Evolutionary conservation across 1,140 invertebrate species (phyloP).

Genomic region (Drosophila rhopaloa): DNA sequence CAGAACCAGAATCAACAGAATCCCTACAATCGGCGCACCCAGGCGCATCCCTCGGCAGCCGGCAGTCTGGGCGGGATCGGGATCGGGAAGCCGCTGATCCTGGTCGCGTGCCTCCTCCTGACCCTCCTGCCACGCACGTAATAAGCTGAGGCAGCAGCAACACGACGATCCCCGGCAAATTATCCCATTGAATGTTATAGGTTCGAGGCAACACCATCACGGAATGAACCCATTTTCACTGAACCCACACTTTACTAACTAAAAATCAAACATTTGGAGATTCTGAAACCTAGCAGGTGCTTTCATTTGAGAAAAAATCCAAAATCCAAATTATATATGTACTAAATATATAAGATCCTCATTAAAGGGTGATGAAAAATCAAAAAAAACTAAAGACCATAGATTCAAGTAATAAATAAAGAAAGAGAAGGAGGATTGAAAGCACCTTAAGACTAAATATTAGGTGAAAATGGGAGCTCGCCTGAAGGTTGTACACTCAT

Average conservation of each 20-base stretch:
- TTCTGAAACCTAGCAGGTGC: not conserved
- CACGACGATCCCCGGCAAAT: slow-evolving; percentile 6
- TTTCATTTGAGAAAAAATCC: not conserved
- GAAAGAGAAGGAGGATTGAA: not conserved
- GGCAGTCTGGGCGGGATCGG: slow-evolving; percentile 4
- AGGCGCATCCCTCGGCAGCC: slow-evolving; percentile 75
- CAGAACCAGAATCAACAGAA: slow-evolving; percentile 81
- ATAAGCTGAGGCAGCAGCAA: slow-evolving; percentile 28
- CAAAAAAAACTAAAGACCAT: not conserved
- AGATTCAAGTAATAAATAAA: not conserved
- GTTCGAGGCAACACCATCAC: not conserved
- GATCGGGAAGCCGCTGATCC: not conserved
- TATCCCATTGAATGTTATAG: not conserved
- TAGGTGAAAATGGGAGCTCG: slow-evolving; percentile 2
- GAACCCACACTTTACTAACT: not conserved
- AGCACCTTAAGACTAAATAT: not conserved
- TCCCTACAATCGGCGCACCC: slow-evolving; percentile 81
- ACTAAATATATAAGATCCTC: not conserved
- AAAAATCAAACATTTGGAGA: not conserved
- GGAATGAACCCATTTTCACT: slow-evolving; percentile 5
- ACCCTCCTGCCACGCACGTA: slow-evolving; percentile 27
- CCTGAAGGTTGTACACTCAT: not conserved
- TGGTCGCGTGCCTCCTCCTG: slow-evolving; percentile 33
- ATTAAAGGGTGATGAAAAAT: no score
- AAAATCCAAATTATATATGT: no score